A percentile compares a stretch with the other conserved stretches of the same genome.
These are phyloP conservation scores for Drosophila anomelani DNA, from an alignment of 2,888 invertebrate genomes.

Conservation along the genomic window DNA sequence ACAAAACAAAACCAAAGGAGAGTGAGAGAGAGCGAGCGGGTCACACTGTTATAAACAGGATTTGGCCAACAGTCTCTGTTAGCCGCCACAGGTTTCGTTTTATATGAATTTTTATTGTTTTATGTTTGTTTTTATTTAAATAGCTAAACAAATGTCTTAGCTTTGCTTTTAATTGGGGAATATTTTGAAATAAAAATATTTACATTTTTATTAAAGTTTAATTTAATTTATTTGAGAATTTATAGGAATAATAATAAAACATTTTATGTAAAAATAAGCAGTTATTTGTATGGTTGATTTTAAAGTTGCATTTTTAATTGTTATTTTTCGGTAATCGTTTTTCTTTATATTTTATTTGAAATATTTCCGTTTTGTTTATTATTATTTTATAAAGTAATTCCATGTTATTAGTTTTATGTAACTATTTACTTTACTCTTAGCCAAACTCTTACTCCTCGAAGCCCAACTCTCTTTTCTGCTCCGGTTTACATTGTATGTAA, in stretches of 20 bases:
- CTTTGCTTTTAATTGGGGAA: neutral
- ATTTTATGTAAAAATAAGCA: neutral
- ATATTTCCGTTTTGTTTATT: neutral
- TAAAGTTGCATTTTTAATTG: too few relatives aligned
- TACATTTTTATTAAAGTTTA: neutral
- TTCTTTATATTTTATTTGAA: neutral
- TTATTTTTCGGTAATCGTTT: neutral
- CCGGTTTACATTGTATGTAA: too few relatives aligned
- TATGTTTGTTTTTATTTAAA: conserved; percentile 1
- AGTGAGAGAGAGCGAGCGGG: conserved; percentile 3
- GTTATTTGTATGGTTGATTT: neutral
- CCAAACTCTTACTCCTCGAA: neutral
- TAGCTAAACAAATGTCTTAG: conserved; percentile 58
- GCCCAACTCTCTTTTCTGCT: conserved; percentile 1
- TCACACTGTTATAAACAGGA: conserved; percentile 22
- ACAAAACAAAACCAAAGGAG: neutral
- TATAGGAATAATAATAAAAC: neutral
- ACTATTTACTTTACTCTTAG: conserved; percentile 39
- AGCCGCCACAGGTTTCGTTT: conserved; percentile 66
- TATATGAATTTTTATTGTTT: neutral
- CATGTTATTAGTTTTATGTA: conserved; percentile 43
- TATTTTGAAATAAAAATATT: too few relatives aligned
- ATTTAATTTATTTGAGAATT: neutral
- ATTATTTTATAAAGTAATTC: neutral
- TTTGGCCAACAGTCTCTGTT: conserved; percentile 57